Conservation (phyloP, 2,888 invertebrate genomes). For the Rutpela maculata region DNA sequence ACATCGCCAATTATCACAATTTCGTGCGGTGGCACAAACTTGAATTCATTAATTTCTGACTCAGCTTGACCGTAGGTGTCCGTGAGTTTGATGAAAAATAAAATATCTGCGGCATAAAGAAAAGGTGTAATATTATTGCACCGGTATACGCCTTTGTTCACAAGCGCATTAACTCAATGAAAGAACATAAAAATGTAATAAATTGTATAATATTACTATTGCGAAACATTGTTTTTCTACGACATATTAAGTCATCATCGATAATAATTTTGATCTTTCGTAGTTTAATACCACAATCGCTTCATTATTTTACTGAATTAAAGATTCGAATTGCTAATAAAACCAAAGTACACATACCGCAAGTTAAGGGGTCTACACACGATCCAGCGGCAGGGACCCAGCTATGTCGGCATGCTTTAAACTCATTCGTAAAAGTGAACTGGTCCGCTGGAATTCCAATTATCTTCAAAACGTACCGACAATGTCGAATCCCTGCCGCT, state of each 20-base stretch:
- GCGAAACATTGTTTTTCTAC: slow-evolving; percentile 12
- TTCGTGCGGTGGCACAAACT: neutral
- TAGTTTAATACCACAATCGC: neutral
- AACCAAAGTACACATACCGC: too few relatives aligned
- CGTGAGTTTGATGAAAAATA: slow-evolving; percentile 10
- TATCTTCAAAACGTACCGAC: too few relatives aligned
- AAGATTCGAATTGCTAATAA: neutral
- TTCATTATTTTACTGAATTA: neutral
- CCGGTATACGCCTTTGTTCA: neutral
- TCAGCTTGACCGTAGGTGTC: neutral
- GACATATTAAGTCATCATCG: neutral
- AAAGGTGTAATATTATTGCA: slow-evolving; percentile 8
- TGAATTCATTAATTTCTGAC: slow-evolving; percentile 11
- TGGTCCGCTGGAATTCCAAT: too few relatives aligned
- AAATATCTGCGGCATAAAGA: neutral
- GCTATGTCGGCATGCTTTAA: too few relatives aligned
- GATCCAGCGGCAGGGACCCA: too few relatives aligned
- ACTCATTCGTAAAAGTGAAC: too few relatives aligned
- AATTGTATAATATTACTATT: neutral
- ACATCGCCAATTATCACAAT: slow-evolving; percentile 7
- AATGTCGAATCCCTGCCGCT: too few relatives aligned
- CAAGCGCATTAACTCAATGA: neutral
- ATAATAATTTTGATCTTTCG: neutral
- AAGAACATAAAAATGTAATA: neutral
- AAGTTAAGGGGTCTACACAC: too few relatives aligned